These are phyloP conservation scores for Hydractinia echinata DNA, from an alignment of 30 jellyfish, hydroid and myxozoan genomes.

Conservation along the genomic window DNA sequence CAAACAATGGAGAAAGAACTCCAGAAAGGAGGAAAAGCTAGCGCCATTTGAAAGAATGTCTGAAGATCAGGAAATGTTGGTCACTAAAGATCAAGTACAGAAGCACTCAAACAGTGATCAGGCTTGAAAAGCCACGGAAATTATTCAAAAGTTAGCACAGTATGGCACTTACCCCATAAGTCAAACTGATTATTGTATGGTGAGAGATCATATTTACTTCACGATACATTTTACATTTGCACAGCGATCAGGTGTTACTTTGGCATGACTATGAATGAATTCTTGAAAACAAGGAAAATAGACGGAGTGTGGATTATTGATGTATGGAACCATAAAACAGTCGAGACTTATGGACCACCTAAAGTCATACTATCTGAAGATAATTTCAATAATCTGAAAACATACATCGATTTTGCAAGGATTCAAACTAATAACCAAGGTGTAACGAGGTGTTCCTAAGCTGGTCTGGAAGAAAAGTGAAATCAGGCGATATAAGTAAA, in stretches of 20 bases:
- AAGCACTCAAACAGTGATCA: neutral
- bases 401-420: neutral
- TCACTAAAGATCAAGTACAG: neutral
- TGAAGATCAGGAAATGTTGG: constrained; percentile 2
- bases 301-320: constrained; percentile 1
- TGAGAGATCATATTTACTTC: too few relatives aligned
- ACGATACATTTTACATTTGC: neutral
- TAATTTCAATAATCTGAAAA: neutral
- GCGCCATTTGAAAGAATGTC: neutral
- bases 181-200: too few relatives aligned
- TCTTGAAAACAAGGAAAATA: too few relatives aligned
- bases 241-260: neutral
- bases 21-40: neutral
- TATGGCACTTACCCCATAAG: too few relatives aligned
- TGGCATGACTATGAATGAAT: neutral
- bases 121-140: too few relatives aligned
- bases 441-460: neutral
- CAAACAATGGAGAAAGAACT: constrained; percentile 16
- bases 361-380: neutral
- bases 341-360: constrained; percentile 18
- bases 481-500: neutral
- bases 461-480: constrained; percentile 12
- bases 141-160: too few relatives aligned
- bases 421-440: constrained; percentile 3
- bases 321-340: too few relatives aligned